A percentile compares a stretch with the other conserved stretches of the same genome.
Conservation (phyloP, 1,140 invertebrate genomes). For the Drusus annulatus region DNA sequence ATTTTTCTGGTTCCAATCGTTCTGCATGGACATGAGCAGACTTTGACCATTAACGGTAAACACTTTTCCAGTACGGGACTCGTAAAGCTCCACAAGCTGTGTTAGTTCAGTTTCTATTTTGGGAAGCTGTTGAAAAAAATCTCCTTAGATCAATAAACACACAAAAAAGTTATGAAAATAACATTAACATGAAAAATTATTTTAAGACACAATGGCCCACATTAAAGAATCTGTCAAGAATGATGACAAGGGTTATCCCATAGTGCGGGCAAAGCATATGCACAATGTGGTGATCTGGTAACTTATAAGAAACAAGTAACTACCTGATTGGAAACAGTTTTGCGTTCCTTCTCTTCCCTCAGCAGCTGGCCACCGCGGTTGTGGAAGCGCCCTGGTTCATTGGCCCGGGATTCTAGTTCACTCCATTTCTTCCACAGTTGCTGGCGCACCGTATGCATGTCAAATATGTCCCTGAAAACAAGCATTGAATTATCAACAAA, state of each 20-base stretch:
- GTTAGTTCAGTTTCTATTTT: conserved; percentile 78
- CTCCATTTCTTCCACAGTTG: conserved; percentile 79
- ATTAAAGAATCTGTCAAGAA: too few relatives aligned
- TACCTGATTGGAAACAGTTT: conserved; percentile 74
- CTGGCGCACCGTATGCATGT: conserved; percentile 75
- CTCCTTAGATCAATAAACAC: too few relatives aligned
- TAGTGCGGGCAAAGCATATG: too few relatives aligned
- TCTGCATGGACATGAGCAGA: conserved; percentile 71
- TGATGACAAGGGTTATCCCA: too few relatives aligned
- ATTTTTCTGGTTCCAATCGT: conserved; percentile 72
- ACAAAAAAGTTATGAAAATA: too few relatives aligned
- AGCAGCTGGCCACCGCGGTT: conserved; percentile 89
- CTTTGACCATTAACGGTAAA: conserved; percentile 76
- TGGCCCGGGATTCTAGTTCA: conserved; percentile 79
- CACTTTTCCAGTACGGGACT: conserved; percentile 66
- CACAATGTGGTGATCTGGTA: too few relatives aligned
- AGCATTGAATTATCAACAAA: not conserved
- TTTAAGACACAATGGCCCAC: too few relatives aligned
- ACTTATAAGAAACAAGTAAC: too few relatives aligned
- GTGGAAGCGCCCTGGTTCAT: conserved; percentile 85
- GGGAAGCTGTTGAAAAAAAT: conserved; percentile 67
- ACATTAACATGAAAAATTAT: too few relatives aligned
- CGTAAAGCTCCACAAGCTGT: conserved; percentile 72
- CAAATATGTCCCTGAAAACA: conserved; percentile 72
- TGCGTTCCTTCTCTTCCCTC: conserved; percentile 87